phyloP scores from a whole-genome alignment of 1,140 invertebrate species.

The Epicauta chinensis region DNA sequence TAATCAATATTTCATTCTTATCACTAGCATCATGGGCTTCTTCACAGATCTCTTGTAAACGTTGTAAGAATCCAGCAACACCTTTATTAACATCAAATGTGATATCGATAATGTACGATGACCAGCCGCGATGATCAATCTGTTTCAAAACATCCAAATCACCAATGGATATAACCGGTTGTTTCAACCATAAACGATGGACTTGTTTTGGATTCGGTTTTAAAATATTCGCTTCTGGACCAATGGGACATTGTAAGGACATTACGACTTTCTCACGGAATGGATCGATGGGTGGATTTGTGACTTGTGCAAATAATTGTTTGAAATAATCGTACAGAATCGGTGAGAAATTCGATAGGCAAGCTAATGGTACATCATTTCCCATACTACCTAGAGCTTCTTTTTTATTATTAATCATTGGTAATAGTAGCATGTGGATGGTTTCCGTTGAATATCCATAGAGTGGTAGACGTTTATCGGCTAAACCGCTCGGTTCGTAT shows the following conservation, averaged over 20 bases:
- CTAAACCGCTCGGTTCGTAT: constrained; percentile 51
- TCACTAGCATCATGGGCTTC: constrained; percentile 78
- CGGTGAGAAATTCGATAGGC: constrained; percentile 91
- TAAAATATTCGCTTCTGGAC: constrained; percentile 91
- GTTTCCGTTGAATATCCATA: constrained; percentile 96
- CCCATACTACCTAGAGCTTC: constrained; percentile 99
- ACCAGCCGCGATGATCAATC: constrained; percentile 86
- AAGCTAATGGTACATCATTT: constrained; percentile 95
- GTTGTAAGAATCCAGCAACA: constrained; percentile 64
- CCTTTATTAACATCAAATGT: constrained; percentile 74
- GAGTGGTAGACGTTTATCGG: constrained; percentile 80
- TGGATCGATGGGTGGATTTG: constrained; percentile 99
- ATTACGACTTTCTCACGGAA: constrained; percentile 99
- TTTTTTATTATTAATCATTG: constrained; percentile 97
- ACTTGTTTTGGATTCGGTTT: constrained; percentile 78
- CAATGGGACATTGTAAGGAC: constrained; percentile 88
- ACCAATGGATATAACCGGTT: constrained; percentile 88
- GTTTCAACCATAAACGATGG: constrained; percentile 85
- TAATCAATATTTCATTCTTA: constrained; percentile 80
- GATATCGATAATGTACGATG: constrained; percentile 84
- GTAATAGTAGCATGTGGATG: constrained; percentile 86
- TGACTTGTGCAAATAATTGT: constrained; percentile 99
- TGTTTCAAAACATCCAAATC: constrained; percentile 85
- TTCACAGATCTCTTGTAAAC: constrained; percentile 71
- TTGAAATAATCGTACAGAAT: constrained; percentile 97